A percentile compares a stretch with the other conserved stretches of the same genome.
Conservation (phyloP, 2,888 invertebrate genomes). For the Schizotus pectinicornis region DNA sequence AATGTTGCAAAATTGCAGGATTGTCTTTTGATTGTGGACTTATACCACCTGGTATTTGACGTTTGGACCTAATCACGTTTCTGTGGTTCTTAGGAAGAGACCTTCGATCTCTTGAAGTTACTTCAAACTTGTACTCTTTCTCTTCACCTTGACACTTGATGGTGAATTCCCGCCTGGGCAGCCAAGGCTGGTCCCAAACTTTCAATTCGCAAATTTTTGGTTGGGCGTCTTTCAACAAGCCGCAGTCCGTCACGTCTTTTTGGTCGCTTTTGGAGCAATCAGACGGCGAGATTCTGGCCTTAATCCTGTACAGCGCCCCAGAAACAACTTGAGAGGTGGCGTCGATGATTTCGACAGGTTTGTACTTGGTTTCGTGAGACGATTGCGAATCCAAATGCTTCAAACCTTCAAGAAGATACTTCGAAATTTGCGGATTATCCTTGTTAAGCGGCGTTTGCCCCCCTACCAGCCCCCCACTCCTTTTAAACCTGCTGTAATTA, state of each 20-base stretch:
- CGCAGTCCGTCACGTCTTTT: constrained; percentile 8
- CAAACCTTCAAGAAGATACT: constrained; percentile 30
- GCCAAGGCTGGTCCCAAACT: constrained; percentile 68
- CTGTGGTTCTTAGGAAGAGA: no score
- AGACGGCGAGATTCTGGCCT: constrained; percentile 31
- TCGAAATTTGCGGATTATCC: constrained; percentile 30
- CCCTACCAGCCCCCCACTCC: constrained; percentile 14
- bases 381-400: constrained; percentile 31
- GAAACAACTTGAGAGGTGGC: constrained; percentile 41
- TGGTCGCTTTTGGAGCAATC: constrained; percentile 33
- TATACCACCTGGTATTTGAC: constrained; percentile 9
- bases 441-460: constrained; percentile 20
- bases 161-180: constrained; percentile 38
- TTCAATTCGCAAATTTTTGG: constrained; percentile 6
- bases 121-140: no score
- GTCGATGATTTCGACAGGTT: constrained; percentile 34
- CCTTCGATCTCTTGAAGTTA: no score
- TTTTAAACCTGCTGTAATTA: constrained; percentile 38
- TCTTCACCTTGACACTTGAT: constrained; percentile 20
- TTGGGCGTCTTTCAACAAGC: neutral
- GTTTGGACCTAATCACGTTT: no score
- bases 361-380: constrained; percentile 31
- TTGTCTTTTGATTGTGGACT: neutral
- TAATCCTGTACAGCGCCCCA: constrained; percentile 36
- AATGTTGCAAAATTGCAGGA: constrained; percentile 1